Evolutionary conservation across 2,888 invertebrate genomes (phyloP).

Genomic region (Brachycybe producta): DNA sequence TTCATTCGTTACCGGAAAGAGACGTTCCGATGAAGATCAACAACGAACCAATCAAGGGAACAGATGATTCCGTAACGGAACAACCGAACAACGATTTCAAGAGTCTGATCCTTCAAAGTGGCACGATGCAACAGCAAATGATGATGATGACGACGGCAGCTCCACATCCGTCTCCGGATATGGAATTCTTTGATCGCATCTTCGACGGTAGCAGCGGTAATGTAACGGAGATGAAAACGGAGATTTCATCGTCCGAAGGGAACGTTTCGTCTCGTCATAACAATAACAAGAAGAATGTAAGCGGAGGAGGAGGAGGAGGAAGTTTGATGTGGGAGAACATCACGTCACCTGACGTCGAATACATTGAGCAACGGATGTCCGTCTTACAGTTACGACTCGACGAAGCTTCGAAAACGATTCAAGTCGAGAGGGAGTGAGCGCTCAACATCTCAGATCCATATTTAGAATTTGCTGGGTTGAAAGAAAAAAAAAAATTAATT

Average conservation of each 20-base stretch:
- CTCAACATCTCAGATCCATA: too few species aligned
- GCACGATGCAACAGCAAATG: too few species aligned
- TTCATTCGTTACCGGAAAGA: conserved; percentile 18
- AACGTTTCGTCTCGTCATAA: not conserved
- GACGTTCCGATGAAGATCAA: conserved; percentile 19
- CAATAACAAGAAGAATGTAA: not conserved
- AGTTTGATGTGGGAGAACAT: conserved; percentile 11
- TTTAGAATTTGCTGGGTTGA: too few species aligned
- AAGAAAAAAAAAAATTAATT: too few species aligned
- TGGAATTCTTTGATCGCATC: conserved; percentile 26
- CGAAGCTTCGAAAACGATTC: conserved; percentile 57
- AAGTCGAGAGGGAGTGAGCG: conserved; percentile 58
- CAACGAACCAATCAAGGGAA: conserved; percentile 11
- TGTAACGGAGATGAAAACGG: not conserved
- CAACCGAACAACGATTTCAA: conserved; percentile 18
- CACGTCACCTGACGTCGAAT: conserved; percentile 12
- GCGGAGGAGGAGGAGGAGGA: conserved; percentile 9
- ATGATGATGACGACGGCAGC: not conserved
- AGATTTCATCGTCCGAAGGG: conserved; percentile 1
- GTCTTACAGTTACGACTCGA: conserved; percentile 51
- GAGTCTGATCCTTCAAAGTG: conserved; percentile 12
- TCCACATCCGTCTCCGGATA: conserved; percentile 19
- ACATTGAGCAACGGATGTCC: conserved; percentile 27
- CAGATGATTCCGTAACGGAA: conserved; percentile 16
- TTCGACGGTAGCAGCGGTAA: conserved; percentile 12